Evolutionary conservation across 2,797 vertebrate genomes (phyloP), one percentile per base, ranked within the genome.

Genomic region (Pyrrhura leucotis): DNA sequence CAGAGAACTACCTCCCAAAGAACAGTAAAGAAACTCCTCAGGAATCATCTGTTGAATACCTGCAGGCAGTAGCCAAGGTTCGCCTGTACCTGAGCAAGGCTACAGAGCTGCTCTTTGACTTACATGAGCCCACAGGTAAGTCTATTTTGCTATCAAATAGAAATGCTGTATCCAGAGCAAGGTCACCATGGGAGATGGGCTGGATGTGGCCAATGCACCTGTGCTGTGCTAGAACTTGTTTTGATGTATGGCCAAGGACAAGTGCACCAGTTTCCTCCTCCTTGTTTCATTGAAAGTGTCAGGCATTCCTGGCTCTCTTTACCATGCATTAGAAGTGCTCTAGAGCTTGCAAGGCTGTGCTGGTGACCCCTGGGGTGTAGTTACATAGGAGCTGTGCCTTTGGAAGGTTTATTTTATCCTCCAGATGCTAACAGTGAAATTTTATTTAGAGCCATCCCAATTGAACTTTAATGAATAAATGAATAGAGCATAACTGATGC

Each of bases 41-140:
- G 37, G 90, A 95, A 8, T 93, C 96, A 3, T 98, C 98, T 0
- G 97, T 99, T 12, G 98, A 99, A 2, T 98, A 98, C 72, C 98
- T 99, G 89, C 99, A 99, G 97, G 98, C 98, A 13, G 77, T 99
- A 78, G 99, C 99, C 90, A 95, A 98, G 94, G 97, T 99, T 53
- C 98, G 98, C 19, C 97, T 99, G 93, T 98, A 98, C 73, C 98
- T 99, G 37, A 98, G 98, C 85, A 90, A 92, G 92, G 98, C 99
- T 35, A 97, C 98, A 9, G 93, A 96, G 50, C 91, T 99, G 31
- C 97, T 99, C 23, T 85, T 96, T 8, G 97, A 98, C 87, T 31
- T 88, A 37, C 93, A 76, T 28, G 87, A 85, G 26, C 22, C 25
- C 50, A 16, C 76, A 72, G 95, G 99, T 98, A 68, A 88, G 97